A percentile compares a stretch with the other conserved stretches of the same genome.
phyloP scores from a whole-genome alignment of 2,113 vertebrate genomes.

The Edolisoma coerulescens region DNA sequence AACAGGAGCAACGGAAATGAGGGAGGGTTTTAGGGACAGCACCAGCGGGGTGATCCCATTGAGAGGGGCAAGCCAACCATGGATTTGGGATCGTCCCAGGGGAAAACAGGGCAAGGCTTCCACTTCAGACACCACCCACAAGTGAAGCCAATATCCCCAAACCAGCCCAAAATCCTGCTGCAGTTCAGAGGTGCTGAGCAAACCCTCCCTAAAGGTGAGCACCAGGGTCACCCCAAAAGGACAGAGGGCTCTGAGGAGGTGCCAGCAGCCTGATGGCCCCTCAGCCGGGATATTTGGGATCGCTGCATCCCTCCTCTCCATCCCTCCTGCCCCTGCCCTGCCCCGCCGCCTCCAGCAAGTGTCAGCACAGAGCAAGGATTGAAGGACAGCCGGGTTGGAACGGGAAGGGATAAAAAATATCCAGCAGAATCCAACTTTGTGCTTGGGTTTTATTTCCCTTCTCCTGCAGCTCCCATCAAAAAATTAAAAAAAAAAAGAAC shows the following conservation, averaged over 20 bases:
- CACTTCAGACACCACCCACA: not conserved
- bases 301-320: not conserved
- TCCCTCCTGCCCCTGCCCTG: slow-evolving; percentile 24
- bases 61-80: accelerated
- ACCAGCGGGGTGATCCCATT: not conserved
- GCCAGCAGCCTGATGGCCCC: not conserved
- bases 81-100: not conserved
- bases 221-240: not conserved
- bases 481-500: not conserved
- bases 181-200: not conserved
- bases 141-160: accelerated
- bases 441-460: not conserved
- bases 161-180: not conserved
- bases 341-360: slow-evolving; percentile 35
- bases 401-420: not conserved
- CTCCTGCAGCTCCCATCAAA: not conserved
- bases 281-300: not conserved
- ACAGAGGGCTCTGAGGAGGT: not conserved
- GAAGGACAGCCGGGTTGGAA: not conserved
- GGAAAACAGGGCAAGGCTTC: not conserved
- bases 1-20: accelerated
- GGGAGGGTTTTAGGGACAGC: not conserved
- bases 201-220: not conserved
- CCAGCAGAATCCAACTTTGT: not conserved
- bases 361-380: slow-evolving; percentile 64